These are phyloP conservation scores for Chaenogobius annularis DNA, from an alignment of 2,113 vertebrate genomes.

Conservation along the genomic window DNA sequence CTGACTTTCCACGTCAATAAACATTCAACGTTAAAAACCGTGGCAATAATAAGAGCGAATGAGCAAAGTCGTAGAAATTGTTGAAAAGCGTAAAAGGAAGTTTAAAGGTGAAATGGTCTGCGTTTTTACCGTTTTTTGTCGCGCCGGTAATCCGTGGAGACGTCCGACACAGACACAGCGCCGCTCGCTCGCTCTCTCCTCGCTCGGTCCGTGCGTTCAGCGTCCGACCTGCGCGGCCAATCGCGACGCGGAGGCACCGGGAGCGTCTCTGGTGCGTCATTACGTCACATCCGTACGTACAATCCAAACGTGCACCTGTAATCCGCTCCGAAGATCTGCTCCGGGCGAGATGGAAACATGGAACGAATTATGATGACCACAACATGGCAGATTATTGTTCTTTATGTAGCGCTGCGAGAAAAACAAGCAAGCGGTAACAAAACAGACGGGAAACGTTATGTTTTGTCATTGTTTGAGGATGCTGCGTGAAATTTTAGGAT, in stretches of 20 bases:
- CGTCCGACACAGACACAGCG: conserved; percentile 20
- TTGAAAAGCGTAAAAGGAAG: neutral
- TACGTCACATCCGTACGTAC: conserved; percentile 73
- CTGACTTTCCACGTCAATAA: neutral
- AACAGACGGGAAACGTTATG: too few relatives aligned
- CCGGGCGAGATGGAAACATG: neutral
- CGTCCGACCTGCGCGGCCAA: conserved; percentile 2
- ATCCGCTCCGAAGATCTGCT: conserved; percentile 52
- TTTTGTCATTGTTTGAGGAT: too few relatives aligned
- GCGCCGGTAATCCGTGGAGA: conserved; percentile 8
- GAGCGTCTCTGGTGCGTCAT: conserved; percentile 17
- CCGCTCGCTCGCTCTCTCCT: conserved; percentile 12
- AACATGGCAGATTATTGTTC: too few relatives aligned
- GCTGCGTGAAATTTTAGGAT: too few relatives aligned
- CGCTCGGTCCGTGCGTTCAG: conserved; percentile 48
- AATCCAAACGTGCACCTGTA: conserved; percentile 67
- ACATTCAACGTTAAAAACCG: neutral
- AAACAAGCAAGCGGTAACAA: too few relatives aligned
- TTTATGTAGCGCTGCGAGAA: too few relatives aligned
- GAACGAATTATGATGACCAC: too few relatives aligned
- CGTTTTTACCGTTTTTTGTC: conserved; percentile 43
- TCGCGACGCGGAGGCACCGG: neutral
- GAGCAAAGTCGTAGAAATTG: neutral
- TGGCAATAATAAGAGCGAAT: neutral
- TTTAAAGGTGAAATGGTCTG: neutral